Evolutionary conservation across 2,113 vertebrate genomes (phyloP), one percentile per base, ranked within the genome.

Genomic region (Argyrosomus japonicus): DNA sequence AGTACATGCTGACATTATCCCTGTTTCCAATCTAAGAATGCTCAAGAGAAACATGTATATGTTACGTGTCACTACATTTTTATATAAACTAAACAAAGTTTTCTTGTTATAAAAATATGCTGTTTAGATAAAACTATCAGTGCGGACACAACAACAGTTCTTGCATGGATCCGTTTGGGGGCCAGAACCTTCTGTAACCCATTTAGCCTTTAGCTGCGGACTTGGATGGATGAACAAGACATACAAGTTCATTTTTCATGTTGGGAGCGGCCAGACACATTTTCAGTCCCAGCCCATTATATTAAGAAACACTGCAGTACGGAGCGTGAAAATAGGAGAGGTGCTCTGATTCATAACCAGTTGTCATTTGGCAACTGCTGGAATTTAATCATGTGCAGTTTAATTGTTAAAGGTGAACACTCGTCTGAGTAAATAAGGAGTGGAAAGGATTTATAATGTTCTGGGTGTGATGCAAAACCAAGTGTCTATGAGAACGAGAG

Each of bases 331-430:
- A 77, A 58, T 13, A 81, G 74, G 54, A 74, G 17, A 51, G 77
- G 68, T 75, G 73, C n/a, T 53, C 53, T 85, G 81, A 89, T 80
- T 90, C 77, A 85, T 47, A 21, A 51, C 72, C 32, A 63, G 54
- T 6, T 25, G 23, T 71, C 19, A 57, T 80, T 82, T 76, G 60
- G 74, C 68, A 81, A 50, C 63, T 32, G 51, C 51, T 51, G 14
- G 43, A 62, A 36, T 67, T 86, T 54, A 75, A 80, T 84, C 89
- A 86, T 58, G 43, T 61, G 2, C n/a, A 18, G 53, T 56, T 15
- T 65, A 71, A 56, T 79, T 47, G 58, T 79, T 81, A 51, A 80
- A 88, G 65, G 64, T 69, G 68, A 51, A 63, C 47, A 56, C 56
- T 56, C 0, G 6, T 75, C 61, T 60, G 43, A 76, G 62, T 85